Evolutionary conservation across 1,140 invertebrate species (phyloP).

Genomic region (Fopius arisanus): DNA sequence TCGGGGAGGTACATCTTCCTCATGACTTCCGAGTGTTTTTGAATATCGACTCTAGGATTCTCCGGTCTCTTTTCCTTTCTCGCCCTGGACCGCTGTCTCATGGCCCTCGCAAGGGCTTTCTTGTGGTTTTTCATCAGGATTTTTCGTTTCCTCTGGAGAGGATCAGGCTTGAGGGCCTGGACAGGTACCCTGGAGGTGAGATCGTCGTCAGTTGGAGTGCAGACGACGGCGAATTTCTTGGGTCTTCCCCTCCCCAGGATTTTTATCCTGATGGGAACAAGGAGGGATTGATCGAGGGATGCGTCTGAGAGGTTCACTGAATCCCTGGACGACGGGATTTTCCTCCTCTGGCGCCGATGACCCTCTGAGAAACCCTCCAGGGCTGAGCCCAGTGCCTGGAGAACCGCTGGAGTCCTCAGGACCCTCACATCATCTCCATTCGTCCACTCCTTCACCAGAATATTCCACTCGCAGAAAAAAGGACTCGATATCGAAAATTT

Average conservation of each 20-base stretch:
- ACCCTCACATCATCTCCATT: constrained; percentile 63
- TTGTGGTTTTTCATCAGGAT: constrained; percentile 68
- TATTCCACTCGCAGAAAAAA: constrained; percentile 78
- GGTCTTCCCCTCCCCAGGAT: constrained; percentile 62
- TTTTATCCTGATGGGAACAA: constrained; percentile 67
- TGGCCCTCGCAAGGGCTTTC: constrained; percentile 68
- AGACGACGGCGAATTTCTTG: constrained; percentile 71
- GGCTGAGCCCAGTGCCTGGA: constrained; percentile 59
- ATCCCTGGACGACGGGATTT: neutral
- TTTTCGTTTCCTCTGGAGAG: constrained; percentile 68
- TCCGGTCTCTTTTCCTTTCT: constrained; percentile 55
- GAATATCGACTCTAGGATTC: constrained; percentile 38
- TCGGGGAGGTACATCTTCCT: constrained; percentile 74
- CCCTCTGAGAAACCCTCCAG: constrained; percentile 32
- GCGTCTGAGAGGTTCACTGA: neutral
- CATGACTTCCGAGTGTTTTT: constrained; percentile 71
- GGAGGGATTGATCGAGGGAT: constrained; percentile 48
- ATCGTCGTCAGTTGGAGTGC: constrained; percentile 70
- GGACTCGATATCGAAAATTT: constrained; percentile 81
- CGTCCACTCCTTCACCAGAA: constrained; percentile 76
- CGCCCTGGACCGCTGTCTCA: constrained; percentile 65
- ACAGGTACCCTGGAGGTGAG: constrained; percentile 62
- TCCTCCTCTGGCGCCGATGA: neutral
- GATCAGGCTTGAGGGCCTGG: constrained; percentile 70
- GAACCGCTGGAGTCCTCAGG: constrained; percentile 64